Evolutionary conservation across 2,888 invertebrate genomes (phyloP).

Genomic region (Parnassius glacialis): DNA sequence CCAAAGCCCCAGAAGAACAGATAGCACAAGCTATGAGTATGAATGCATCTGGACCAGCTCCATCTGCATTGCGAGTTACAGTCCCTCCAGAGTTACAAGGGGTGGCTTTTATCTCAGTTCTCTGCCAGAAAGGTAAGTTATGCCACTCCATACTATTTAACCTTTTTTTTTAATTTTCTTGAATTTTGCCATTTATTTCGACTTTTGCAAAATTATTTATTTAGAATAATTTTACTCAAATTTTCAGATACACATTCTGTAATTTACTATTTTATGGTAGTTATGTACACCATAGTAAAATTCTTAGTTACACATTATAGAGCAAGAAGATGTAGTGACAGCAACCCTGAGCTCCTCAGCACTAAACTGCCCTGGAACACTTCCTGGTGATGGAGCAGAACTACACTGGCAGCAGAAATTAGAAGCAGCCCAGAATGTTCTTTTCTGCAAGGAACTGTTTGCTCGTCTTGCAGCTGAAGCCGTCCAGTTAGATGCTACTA

Average conservation of each 20-base stretch:
- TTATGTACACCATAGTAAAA: no score
- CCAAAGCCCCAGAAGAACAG: conserved; percentile 92
- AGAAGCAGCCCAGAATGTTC: conserved; percentile 98
- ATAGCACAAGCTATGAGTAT: conserved; percentile 70
- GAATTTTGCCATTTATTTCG: no score
- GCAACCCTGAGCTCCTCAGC: conserved; percentile 90
- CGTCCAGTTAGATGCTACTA: conserved; percentile 94
- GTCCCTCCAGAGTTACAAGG: conserved; percentile 97
- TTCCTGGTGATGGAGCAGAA: conserved; percentile 83
- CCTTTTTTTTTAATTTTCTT: background rate
- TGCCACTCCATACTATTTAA: conserved; percentile 21
- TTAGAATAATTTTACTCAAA: no score
- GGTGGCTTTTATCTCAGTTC: conserved; percentile 96
- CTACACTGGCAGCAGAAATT: conserved; percentile 97
- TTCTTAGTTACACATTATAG: conserved; percentile 58
- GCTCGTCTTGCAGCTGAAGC: conserved; percentile 97
- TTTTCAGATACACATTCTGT: no score
- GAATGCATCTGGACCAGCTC: conserved; percentile 69
- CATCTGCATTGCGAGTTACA: conserved; percentile 92
- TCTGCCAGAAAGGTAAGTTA: conserved; percentile 90
- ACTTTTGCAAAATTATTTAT: no score
- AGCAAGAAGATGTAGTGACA: conserved; percentile 94
- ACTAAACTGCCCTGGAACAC: conserved; percentile 83
- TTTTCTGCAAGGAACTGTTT: conserved; percentile 98
- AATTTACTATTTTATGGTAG: no score